A percentile compares a stretch with the other conserved stretches of the same genome.
These are phyloP conservation scores for Arctocebus calabarensis DNA, from an alignment of 2,797 vertebrate genomes.

Conservation along the genomic window DNA sequence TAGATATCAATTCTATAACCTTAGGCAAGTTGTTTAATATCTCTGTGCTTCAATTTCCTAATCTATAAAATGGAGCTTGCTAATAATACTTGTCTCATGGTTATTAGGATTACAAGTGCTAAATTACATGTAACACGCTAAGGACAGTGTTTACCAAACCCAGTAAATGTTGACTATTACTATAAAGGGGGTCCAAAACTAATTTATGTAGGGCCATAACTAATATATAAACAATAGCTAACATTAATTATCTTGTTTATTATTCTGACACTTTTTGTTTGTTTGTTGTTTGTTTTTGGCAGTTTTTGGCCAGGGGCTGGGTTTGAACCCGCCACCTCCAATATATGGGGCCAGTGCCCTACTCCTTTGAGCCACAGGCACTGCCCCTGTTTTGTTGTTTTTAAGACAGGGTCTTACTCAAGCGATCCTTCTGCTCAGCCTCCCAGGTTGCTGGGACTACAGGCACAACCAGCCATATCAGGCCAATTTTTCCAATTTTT, in stretches of 20 bases:
- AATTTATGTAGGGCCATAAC: not conserved
- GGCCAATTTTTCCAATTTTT: not conserved
- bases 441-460: not conserved
- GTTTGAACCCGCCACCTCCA: too few species aligned
- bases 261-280: not conserved
- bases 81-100: not conserved
- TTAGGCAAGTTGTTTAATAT: not conserved
- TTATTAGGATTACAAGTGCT: not conserved
- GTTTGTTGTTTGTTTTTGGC: too few species aligned
- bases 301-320: too few species aligned
- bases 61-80: constrained; percentile 36
- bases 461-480: not conserved
- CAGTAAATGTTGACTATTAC: not conserved
- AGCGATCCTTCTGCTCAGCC: not conserved
- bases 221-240: not conserved
- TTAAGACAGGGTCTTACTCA: not conserved
- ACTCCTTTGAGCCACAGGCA: too few species aligned
- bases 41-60: not conserved
- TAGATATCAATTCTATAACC: not conserved
- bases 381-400: not conserved
- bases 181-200: not conserved
- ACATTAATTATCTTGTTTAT: not conserved
- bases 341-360: too few species aligned
- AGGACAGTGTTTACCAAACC: not conserved
- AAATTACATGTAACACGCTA: not conserved